Conservation (phyloP, 1,140 invertebrate genomes). For the Melitaea cinxia region DNA sequence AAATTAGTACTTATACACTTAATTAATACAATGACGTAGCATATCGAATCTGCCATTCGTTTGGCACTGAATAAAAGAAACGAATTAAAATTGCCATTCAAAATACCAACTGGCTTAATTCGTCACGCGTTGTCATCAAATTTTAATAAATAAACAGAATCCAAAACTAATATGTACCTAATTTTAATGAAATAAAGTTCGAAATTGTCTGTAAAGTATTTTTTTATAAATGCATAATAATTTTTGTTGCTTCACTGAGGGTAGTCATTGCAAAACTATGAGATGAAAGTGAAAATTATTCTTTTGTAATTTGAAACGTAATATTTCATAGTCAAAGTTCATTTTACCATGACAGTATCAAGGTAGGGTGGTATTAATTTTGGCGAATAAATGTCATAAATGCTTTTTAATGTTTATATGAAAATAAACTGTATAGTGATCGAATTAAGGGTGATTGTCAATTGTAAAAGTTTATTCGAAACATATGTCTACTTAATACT, state of each 20-base stretch:
- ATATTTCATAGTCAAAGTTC: neutral
- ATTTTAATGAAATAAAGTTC: slow-evolving; percentile 3
- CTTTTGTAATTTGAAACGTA: slow-evolving; percentile 1
- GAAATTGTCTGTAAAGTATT: slow-evolving; percentile 15
- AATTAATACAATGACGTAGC: slow-evolving; percentile 71
- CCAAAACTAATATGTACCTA: slow-evolving; percentile 12
- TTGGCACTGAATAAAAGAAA: slow-evolving; percentile 58
- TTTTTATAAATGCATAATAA: slow-evolving; percentile 15
- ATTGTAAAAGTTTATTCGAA: slow-evolving; percentile 17
- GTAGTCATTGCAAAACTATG: slow-evolving; percentile 29
- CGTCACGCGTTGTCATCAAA: slow-evolving; percentile 50
- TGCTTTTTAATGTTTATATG: neutral
- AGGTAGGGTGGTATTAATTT: slow-evolving; percentile 5
- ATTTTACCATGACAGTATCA: neutral
- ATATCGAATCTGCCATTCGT: slow-evolving; percentile 58
- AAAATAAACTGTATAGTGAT: neutral
- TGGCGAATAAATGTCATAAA: neutral
- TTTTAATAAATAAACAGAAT: slow-evolving; percentile 19
- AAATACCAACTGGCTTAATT: slow-evolving; percentile 65
- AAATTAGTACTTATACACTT: slow-evolving; percentile 27
- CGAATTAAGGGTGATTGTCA: neutral
- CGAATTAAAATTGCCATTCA: slow-evolving; percentile 77
- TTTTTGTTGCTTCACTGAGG: slow-evolving; percentile 23
- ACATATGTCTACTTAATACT: slow-evolving; percentile 57
- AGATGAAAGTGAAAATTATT: neutral